These are phyloP conservation scores for Pegoplata infirma DNA, from an alignment of 2,888 invertebrate genomes.

Conservation along the genomic window DNA sequence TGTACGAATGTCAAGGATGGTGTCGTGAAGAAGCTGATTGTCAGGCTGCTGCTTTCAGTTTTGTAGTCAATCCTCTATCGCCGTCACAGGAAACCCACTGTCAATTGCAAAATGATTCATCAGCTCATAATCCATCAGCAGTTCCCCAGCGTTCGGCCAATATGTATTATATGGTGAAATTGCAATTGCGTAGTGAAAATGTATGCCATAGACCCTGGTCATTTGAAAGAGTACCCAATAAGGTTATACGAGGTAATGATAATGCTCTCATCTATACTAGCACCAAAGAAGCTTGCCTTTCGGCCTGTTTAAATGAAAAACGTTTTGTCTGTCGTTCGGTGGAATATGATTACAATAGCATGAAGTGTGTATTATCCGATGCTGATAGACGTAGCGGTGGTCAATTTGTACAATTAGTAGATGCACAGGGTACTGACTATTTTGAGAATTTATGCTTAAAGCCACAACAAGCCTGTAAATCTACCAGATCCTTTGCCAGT, in stretches of 20 bases:
- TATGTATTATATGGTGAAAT: conserved; percentile 96
- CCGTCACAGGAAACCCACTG: conserved; percentile 95
- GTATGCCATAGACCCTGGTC: conserved; percentile 95
- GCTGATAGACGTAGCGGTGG: conserved; percentile 92
- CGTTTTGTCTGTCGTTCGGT: conserved; percentile 94
- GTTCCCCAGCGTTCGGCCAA: conserved; percentile 90
- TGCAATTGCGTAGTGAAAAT: conserved; percentile 91
- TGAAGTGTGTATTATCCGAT: conserved; percentile 94
- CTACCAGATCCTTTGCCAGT: conserved; percentile 86
- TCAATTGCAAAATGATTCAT: conserved; percentile 94
- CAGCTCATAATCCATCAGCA: conserved; percentile 92
- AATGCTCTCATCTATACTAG: conserved; percentile 95
- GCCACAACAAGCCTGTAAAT: conserved; percentile 92
- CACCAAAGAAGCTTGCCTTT: conserved; percentile 95
- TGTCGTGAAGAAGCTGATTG: conserved; percentile 95
- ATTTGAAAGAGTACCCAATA: conserved; percentile 95
- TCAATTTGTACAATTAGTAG: conserved; percentile 92
- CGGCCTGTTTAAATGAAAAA: conserved; percentile 95
- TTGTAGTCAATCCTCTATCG: conserved; percentile 93
- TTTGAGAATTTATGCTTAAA: conserved; percentile 95
- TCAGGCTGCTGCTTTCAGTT: conserved; percentile 95
- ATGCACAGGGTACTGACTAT: conserved; percentile 88
- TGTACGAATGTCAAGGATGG: conserved; percentile 97
- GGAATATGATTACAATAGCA: conserved; percentile 95
- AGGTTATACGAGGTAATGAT: conserved; percentile 92